Evolutionary conservation across 2,113 vertebrate genomes (phyloP).

Genomic region (Brachyhypopomus occidentalis): DNA sequence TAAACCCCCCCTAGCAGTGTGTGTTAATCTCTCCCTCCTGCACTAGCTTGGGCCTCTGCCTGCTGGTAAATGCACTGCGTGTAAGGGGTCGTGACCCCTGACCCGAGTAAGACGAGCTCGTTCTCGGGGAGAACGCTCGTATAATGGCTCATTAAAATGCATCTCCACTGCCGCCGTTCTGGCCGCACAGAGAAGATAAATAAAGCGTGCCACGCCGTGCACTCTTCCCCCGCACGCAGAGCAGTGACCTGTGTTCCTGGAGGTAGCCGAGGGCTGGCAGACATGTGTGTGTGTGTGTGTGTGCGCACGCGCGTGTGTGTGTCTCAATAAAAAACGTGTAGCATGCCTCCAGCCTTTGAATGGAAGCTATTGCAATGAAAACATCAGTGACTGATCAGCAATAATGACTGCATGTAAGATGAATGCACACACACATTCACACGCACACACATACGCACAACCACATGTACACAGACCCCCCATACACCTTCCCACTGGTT

Average conservation of each 20-base stretch:
- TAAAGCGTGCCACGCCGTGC: slow-evolving; percentile 29
- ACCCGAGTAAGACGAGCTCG: slow-evolving; percentile 46
- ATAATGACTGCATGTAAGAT: slow-evolving; percentile 15
- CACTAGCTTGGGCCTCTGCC: slow-evolving; percentile 11
- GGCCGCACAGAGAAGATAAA: slow-evolving; percentile 48
- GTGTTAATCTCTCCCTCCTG: slow-evolving; percentile 20
- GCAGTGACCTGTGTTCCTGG: slow-evolving; percentile 41
- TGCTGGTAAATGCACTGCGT: slow-evolving; percentile 35
- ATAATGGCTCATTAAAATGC: slow-evolving; percentile 60
- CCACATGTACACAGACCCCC: background rate
- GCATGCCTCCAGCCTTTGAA: background rate
- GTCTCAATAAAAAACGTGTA: too few species aligned
- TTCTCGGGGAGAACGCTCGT: slow-evolving; percentile 37
- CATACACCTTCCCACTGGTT: background rate
- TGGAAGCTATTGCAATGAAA: slow-evolving; percentile 28
- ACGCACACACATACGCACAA: too few species aligned
- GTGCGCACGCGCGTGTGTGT: slow-evolving; percentile 20
- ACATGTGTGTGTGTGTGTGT: background rate
- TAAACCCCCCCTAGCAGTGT: slow-evolving; percentile 1
- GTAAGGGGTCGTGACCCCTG: slow-evolving; percentile 40
- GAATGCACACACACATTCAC: slow-evolving; percentile 2
- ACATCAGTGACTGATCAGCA: slow-evolving; percentile 27
- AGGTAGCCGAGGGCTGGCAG: background rate
- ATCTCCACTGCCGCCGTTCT: slow-evolving; percentile 49
- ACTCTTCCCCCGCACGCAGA: slow-evolving; percentile 33